These are phyloP conservation scores for Odontamblyopus lacepedii DNA, from an alignment of 2,797 vertebrate species.

Conservation along the genomic window DNA sequence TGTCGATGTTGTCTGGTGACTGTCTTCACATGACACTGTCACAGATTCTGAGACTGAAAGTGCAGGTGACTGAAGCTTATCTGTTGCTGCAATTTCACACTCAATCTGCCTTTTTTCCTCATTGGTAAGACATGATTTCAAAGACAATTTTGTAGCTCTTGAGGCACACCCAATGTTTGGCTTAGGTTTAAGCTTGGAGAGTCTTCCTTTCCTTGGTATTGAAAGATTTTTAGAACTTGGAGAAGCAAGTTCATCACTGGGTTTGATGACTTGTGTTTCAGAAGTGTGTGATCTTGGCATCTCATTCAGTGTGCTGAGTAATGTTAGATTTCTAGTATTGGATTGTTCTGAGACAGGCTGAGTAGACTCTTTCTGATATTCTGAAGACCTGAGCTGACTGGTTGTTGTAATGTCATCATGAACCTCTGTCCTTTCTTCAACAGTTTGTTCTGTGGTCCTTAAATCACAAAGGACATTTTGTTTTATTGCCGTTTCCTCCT, in stretches of 20 bases:
- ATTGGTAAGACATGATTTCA: background rate
- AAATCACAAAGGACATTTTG: background rate
- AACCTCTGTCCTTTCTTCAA: background rate
- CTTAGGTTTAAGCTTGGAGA: slow-evolving; percentile 53
- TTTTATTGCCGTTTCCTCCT: background rate
- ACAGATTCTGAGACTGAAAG: background rate
- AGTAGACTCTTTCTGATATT: slow-evolving; percentile 22
- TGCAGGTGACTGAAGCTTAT: background rate
- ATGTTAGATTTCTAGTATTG: background rate
- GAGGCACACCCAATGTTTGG: slow-evolving; percentile 40
- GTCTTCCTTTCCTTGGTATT: slow-evolving; percentile 17
- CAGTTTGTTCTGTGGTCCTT: background rate
- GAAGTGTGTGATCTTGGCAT: background rate
- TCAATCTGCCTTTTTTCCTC: slow-evolving; percentile 10
- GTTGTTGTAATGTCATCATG: background rate
- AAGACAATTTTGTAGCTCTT: slow-evolving; percentile 25
- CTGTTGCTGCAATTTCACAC: background rate
- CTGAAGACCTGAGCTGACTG: slow-evolving; percentile 14
- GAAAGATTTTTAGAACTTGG: slow-evolving; percentile 13
- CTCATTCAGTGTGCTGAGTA: slow-evolving; percentile 9
- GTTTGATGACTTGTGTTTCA: background rate
- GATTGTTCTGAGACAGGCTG: slow-evolving; percentile 19
- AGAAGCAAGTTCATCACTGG: slow-evolving; percentile 18
- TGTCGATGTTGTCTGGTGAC: background rate
- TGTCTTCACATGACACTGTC: background rate